Percentiles rank a stretch among this genome's conserved stretches.
Evolutionary conservation across 2,113 vertebrate genomes (phyloP).

Genomic region (Eretmochelys imbricata): DNA sequence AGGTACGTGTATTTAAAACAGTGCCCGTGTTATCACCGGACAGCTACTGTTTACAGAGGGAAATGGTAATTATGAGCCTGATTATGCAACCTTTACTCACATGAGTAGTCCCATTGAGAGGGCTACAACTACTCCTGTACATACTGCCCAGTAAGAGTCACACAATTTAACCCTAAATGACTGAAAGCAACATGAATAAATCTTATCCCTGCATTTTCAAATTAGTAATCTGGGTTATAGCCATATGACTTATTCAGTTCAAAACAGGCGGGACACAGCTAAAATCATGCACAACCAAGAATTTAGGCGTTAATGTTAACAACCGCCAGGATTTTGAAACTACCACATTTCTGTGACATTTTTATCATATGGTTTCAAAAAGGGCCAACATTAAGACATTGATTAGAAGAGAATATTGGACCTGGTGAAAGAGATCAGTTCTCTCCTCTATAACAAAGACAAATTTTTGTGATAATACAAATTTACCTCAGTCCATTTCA

Average conservation of each 20-base stretch:
- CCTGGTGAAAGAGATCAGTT: constrained; percentile 45
- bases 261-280: background rate
- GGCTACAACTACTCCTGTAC: fast-evolving
- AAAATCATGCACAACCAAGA: background rate
- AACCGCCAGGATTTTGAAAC: background rate
- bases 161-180: background rate
- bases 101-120: fast-evolving
- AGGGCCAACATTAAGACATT: background rate
- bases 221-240: background rate
- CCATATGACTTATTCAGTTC: background rate
- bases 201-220: background rate
- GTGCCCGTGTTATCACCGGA: background rate
- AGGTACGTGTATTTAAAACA: background rate
- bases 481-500: constrained; percentile 51
- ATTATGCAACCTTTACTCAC: background rate
- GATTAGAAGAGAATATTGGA: background rate
- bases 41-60: background rate
- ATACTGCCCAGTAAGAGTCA: background rate
- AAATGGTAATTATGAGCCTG: background rate
- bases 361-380: background rate
- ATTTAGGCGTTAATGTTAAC: background rate
- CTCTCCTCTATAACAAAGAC: background rate
- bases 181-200: background rate
- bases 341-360: background rate
- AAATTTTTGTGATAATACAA: background rate